Percentiles rank a stretch among this genome's conserved stretches.
Evolutionary conservation across 2,888 invertebrate species (phyloP).

Genomic region (Phorcus lineatus): DNA sequence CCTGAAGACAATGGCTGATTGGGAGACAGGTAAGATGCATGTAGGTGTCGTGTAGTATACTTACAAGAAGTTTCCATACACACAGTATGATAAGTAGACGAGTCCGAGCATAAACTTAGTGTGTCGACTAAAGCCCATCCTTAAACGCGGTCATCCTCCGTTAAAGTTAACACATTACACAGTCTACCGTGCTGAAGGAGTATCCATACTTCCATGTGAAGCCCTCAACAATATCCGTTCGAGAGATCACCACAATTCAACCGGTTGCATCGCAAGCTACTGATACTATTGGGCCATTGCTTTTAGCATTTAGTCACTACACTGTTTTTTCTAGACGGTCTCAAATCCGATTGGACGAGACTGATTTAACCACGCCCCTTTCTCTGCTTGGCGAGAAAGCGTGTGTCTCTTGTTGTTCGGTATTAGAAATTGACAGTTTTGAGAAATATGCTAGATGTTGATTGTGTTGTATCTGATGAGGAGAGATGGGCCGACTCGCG

Average conservation of each 20-base stretch:
- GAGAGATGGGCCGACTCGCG: not conserved
- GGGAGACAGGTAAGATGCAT: not conserved
- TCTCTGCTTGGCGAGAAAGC: slow-evolving; percentile 4
- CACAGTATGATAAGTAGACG: slow-evolving; percentile 57
- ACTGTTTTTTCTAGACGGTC: not conserved
- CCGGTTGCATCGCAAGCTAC: not conserved
- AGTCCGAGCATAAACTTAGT: slow-evolving; percentile 56
- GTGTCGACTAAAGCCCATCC: slow-evolving; percentile 59
- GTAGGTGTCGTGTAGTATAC: slow-evolving; percentile 36
- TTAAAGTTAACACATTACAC: not conserved
- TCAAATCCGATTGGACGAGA: not conserved
- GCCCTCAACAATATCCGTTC: not conserved
- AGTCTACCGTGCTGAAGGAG: not conserved
- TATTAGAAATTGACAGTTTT: not conserved
- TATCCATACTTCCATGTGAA: not conserved
- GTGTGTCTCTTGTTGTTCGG: not conserved
- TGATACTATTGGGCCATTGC: not conserved
- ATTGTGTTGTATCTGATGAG: not conserved
- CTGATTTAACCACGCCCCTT: not conserved
- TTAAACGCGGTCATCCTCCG: slow-evolving; percentile 28
- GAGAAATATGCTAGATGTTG: not conserved
- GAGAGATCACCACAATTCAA: not conserved
- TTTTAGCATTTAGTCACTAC: not conserved
- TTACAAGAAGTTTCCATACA: slow-evolving; percentile 66
- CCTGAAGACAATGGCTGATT: no score